Evolutionary conservation across 2,888 invertebrate genomes (phyloP), one percentile per base, ranked within the genome.

Genomic region (Meiosimyza decipiens): DNA sequence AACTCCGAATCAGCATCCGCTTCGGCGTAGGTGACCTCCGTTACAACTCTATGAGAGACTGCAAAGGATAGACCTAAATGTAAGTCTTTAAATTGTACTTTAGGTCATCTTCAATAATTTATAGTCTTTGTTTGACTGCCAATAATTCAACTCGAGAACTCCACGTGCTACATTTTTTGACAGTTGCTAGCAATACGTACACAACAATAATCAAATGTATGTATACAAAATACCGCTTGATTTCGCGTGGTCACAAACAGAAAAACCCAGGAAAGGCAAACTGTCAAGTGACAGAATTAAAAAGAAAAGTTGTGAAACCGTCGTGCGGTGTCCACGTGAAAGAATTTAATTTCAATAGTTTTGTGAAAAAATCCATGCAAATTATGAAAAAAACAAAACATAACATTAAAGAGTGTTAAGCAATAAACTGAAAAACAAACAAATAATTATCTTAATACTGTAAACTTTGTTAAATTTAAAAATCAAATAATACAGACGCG

Each of bases 321-420:
- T 71, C 68, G 49, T 73, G 70, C 71, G 68, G 70, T 73, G 74
- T 75, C 76, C 77, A 77, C 77, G 77, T 77, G 77, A 77, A 76
- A 50, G 68, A 51, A 66, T 74, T 65, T 52, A 57, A 68, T 15
- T 28, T 67, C 1, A 54, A 54, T 67, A 64, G 64, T 40, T 18
- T 52, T 33, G 6, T 40, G 5, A 12, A 9, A 50, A 18, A 49
- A 60, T 33, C 18, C 9, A 47, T 49, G n/a, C 3, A 62, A 49
- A 73, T 47, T 28, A 28, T 60, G 6, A 28, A 47, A 50, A 47
- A 64, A 51, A 33, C 9, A 71, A 12, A 59, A 51, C 51, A 11
- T 52, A 33, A 54, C 12, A 6, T 18, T 33, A 7, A 62, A 59
- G 18, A 72, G 63, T 51, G 59, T 47, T 51, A 49, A 50, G 52